These are phyloP conservation scores for Parauchenoglanis ngamensis DNA, from an alignment of 2,797 vertebrate genomes.

Conservation along the genomic window DNA sequence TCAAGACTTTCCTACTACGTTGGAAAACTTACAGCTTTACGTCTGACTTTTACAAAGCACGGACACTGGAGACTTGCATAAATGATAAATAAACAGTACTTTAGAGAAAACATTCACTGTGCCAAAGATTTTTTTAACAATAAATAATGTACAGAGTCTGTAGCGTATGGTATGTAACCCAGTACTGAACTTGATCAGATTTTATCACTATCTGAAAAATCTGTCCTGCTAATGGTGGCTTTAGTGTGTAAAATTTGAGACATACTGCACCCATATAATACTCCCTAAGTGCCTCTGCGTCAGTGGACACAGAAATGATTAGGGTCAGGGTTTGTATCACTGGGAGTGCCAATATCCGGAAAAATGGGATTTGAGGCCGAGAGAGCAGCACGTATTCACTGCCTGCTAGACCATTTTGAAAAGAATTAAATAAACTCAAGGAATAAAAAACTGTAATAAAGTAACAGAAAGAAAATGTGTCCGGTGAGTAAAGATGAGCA, in stretches of 20 bases:
- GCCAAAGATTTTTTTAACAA: neutral
- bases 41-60: too few relatives aligned
- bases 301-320: conserved; percentile 12
- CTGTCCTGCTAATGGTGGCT: neutral
- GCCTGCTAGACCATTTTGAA: neutral
- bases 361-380: neutral
- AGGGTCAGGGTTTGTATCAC: neutral
- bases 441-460: neutral
- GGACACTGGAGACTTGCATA: neutral
- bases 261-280: neutral
- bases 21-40: neutral
- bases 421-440: neutral
- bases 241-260: neutral
- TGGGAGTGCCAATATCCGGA: neutral
- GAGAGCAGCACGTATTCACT: neutral
- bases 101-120: too few relatives aligned
- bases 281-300: neutral
- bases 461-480: neutral
- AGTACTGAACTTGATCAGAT: neutral
- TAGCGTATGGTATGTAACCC: neutral
- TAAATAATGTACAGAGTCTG: neutral
- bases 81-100: too few relatives aligned
- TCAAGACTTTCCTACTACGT: neutral
- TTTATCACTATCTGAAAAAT: neutral
- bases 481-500: neutral